These are phyloP conservation scores for Oostethus manadensis DNA, from an alignment of 2,113 vertebrate genomes.

Conservation along the genomic window DNA sequence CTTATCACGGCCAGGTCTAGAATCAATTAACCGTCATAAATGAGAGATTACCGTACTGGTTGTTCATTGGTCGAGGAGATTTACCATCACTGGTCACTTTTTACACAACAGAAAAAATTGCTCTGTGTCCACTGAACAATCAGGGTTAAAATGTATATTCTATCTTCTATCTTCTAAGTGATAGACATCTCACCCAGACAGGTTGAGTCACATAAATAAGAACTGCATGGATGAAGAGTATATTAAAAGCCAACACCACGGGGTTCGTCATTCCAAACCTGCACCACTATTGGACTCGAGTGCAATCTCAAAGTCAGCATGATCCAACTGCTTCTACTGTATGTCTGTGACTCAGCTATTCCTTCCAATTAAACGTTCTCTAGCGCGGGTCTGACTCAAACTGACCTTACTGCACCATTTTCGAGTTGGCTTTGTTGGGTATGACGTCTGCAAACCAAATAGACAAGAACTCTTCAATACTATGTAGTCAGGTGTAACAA, in stretches of 20 bases:
- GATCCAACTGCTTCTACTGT: constrained; percentile 20
- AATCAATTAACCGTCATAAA: no score
- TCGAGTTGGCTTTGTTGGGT: background rate
- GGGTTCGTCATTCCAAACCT: constrained; percentile 9
- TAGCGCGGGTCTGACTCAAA: constrained; percentile 25
- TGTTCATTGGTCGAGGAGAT: no score
- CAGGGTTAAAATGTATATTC: no score
- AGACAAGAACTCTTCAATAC: background rate
- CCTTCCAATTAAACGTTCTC: constrained; percentile 12
- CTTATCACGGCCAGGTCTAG: no score
- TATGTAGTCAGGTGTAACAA: background rate
- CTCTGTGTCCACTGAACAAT: background rate
- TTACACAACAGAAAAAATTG: background rate
- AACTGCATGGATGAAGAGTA: background rate
- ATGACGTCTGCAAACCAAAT: background rate
- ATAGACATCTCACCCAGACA: background rate
- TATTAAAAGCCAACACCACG: background rate
- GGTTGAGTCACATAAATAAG: constrained; percentile 4
- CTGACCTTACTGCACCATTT: constrained; percentile 5
- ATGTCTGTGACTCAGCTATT: constrained; percentile 36
- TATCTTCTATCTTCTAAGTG: background rate
- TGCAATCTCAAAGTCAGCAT: constrained; percentile 14
- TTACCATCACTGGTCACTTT: background rate
- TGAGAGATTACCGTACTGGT: no score
- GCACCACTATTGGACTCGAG: background rate